Conservation (phyloP, 2,888 invertebrate genomes). For the Notodonta dromedarius region DNA sequence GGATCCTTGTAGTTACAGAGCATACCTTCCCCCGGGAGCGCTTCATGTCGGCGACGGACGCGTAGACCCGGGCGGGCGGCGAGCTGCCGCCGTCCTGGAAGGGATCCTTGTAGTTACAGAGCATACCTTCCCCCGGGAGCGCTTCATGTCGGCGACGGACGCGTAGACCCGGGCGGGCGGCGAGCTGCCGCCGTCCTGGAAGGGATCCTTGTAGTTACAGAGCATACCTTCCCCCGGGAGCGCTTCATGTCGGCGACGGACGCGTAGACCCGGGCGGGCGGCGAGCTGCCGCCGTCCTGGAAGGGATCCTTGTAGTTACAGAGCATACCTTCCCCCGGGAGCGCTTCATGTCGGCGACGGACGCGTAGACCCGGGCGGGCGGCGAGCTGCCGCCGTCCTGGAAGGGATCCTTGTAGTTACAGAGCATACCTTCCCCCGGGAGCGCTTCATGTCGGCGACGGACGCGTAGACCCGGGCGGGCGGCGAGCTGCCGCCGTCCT, state of each 20-base stretch:
- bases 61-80: conserved; percentile 91
- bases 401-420: too few species aligned
- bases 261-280: conserved; percentile 91
- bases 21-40: conserved; percentile 90
- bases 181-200: conserved; percentile 84
- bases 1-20: too few species aligned
- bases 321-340: conserved; percentile 90
- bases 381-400: conserved; percentile 85
- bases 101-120: too few species aligned
- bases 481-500: conserved; percentile 84
- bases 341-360: conserved; percentile 98
- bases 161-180: conserved; percentile 92
- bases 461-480: conserved; percentile 93
- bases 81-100: conserved; percentile 86
- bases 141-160: conserved; percentile 98
- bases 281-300: conserved; percentile 84
- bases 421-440: conserved; percentile 90
- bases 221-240: conserved; percentile 89
- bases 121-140: conserved; percentile 90
- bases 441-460: conserved; percentile 97
- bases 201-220: too few species aligned
- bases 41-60: conserved; percentile 98
- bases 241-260: conserved; percentile 98
- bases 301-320: too few species aligned
- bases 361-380: conserved; percentile 92